phyloP scores from a whole-genome alignment of 2,888 invertebrate species.

The Leucania comma region DNA sequence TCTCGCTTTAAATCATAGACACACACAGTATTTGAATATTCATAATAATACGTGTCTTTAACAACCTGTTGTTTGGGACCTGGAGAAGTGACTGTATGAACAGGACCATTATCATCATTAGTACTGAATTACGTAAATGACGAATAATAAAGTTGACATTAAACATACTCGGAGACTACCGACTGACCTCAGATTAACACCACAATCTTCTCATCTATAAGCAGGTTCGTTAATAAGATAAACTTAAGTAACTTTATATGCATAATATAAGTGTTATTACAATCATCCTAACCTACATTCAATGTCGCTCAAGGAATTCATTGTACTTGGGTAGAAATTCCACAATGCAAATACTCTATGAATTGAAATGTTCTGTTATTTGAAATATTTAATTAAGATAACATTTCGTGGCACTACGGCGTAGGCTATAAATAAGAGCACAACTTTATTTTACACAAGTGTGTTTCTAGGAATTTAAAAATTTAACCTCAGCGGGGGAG shows the following conservation, averaged over 20 bases:
- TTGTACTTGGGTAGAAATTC: slow-evolving; percentile 47
- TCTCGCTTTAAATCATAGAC: slow-evolving; percentile 44
- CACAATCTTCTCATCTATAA: slow-evolving; percentile 68
- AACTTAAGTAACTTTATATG: slow-evolving; percentile 58
- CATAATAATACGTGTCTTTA: slow-evolving; percentile 29
- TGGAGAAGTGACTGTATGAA: slow-evolving; percentile 54
- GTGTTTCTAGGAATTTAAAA: slow-evolving; percentile 51
- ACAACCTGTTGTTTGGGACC: slow-evolving; percentile 46
- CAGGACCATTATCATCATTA: slow-evolving; percentile 66
- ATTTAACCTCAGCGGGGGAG: slow-evolving; percentile 59
- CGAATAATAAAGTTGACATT: slow-evolving; percentile 67
- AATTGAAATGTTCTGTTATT: slow-evolving; percentile 49
- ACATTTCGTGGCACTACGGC: slow-evolving; percentile 41
- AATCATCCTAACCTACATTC: slow-evolving; percentile 63
- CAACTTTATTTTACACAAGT: slow-evolving; percentile 30
- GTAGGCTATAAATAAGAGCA: slow-evolving; percentile 50
- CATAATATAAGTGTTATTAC: slow-evolving; percentile 53
- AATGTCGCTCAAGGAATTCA: slow-evolving; percentile 61
- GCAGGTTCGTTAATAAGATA: slow-evolving; percentile 71
- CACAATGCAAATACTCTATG: slow-evolving; percentile 51
- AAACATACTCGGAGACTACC: slow-evolving; percentile 57
- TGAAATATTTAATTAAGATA: slow-evolving; percentile 56
- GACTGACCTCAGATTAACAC: slow-evolving; percentile 70
- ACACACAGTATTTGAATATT: slow-evolving; percentile 45
- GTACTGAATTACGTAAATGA: slow-evolving; percentile 68